These are phyloP conservation scores for Macrosiphum euphorbiae DNA, from an alignment of 2,888 invertebrate species.

Conservation along the genomic window DNA sequence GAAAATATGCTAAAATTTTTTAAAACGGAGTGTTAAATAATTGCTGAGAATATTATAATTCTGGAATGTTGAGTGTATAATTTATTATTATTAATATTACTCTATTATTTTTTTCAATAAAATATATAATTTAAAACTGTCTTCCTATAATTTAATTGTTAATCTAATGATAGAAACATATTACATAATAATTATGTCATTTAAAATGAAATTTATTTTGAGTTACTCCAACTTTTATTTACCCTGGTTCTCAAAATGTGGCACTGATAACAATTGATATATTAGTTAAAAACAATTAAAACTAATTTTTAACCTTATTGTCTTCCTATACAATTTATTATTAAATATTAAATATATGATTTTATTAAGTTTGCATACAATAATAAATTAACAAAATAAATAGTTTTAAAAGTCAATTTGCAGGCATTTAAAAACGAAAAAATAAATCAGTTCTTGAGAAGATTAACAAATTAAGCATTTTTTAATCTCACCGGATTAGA, in stretches of 20 bases:
- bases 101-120: neutral
- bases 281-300: no score
- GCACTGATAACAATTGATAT: no score
- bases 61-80: neutral
- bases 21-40: neutral
- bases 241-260: no score
- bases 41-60: neutral
- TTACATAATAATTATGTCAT: neutral
- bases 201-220: neutral
- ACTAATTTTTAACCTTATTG: no score
- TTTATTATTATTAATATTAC: neutral
- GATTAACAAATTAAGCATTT: neutral
- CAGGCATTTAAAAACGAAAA: neutral
- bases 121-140: neutral
- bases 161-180: neutral
- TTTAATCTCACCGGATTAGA: neutral
- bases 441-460: neutral
- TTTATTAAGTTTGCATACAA: neutral
- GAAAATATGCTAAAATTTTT: neutral
- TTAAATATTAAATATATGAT: neutral
- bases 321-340: neutral
- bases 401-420: neutral
- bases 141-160: neutral
- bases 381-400: neutral
- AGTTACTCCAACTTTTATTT: neutral